These are phyloP conservation scores for Bellardia pandia DNA, from an alignment of 2,888 invertebrate genomes.

Conservation along the genomic window DNA sequence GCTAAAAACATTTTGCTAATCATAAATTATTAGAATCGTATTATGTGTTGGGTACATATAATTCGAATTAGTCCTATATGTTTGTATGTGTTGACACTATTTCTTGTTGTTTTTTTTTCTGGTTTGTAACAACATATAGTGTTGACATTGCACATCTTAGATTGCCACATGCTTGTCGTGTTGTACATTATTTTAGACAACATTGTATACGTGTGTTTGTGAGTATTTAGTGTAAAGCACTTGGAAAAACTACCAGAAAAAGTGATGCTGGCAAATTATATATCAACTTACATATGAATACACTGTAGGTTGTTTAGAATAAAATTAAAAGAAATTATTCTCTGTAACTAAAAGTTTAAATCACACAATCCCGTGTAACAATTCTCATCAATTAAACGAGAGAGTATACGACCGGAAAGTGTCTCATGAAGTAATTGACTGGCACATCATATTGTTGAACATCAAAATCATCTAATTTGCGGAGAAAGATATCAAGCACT, in stretches of 20 bases:
- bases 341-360: too few relatives aligned
- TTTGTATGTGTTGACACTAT: neutral
- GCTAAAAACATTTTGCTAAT: too few relatives aligned
- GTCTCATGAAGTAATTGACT: too few relatives aligned
- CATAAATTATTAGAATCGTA: too few relatives aligned
- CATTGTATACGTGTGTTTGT: neutral
- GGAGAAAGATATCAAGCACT: too few relatives aligned
- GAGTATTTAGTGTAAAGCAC: neutral
- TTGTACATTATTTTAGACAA: slow-evolving; percentile 7
- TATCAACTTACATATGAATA: neutral
- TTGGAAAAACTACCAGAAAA: neutral
- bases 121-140: slow-evolving; percentile 37
- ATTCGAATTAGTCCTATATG: neutral
- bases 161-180: slow-evolving; percentile 38
- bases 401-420: too few relatives aligned
- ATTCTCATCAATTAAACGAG: too few relatives aligned
- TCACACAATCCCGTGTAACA: too few relatives aligned
- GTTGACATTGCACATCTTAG: slow-evolving; percentile 59
- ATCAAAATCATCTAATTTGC: too few relatives aligned
- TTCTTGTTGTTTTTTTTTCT: neutral
- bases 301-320: neutral
- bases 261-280: neutral
- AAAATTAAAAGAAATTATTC: neutral
- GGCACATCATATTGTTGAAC: too few relatives aligned
- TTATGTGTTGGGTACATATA: neutral